Conservation (phyloP, 2,113 vertebrate genomes). For the Anolis sagrei region DNA sequence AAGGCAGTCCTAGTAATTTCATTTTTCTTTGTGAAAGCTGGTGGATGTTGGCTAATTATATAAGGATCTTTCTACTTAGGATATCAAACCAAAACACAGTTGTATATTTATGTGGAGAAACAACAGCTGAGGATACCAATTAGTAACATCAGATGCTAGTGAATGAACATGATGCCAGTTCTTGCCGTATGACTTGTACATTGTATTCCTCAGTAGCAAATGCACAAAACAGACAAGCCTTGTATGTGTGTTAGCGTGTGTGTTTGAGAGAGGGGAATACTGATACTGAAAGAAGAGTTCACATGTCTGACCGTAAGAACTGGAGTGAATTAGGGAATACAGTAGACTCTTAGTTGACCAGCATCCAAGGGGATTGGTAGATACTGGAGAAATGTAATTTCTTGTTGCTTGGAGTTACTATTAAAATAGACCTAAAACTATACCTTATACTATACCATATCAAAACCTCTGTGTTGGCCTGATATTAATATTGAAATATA, state of each 20-base stretch:
- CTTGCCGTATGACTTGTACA: background rate
- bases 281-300: background rate
- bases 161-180: background rate
- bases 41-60: background rate
- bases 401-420: no score
- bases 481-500: no score
- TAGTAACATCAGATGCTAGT: background rate
- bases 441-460: no score
- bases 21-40: background rate
- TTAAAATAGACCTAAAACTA: no score
- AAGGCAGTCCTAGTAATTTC: background rate
- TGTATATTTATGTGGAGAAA: background rate
- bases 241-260: no score
- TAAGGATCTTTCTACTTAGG: background rate
- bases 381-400: no score
- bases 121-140: background rate
- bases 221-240: background rate
- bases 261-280: background rate
- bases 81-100: conserved; percentile 19
- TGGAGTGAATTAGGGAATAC: background rate
- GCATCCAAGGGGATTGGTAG: no score
- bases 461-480: no score
- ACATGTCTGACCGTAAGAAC: background rate
- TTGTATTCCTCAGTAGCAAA: background rate
- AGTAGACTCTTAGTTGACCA: no score